Evolutionary conservation across 1,140 invertebrate species (phyloP).

Genomic region (Conopomorpha cramerella): DNA sequence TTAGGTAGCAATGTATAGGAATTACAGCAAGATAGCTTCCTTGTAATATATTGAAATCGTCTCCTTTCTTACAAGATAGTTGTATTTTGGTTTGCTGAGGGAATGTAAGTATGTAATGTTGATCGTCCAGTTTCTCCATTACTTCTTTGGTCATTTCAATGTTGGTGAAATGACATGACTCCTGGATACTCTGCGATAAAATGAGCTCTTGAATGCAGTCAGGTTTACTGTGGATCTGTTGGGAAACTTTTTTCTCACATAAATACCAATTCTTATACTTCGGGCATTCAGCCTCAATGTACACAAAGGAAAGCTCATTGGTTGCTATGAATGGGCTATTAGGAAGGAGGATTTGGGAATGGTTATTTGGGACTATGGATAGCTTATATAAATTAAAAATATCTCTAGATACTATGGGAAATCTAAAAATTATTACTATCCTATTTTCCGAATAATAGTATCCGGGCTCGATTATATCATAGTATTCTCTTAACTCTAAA

Average conservation of each 20-base stretch:
- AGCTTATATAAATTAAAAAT: neutral
- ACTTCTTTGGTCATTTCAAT: neutral
- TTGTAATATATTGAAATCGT: neutral
- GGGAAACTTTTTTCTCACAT: neutral
- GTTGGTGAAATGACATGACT: neutral
- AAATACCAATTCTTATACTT: neutral
- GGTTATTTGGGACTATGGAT: neutral
- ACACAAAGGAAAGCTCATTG: neutral
- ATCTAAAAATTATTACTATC: neutral
- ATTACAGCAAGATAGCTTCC: neutral
- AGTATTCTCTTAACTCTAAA: conserved; percentile 2
- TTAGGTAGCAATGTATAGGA: conserved; percentile 1
- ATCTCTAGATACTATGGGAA: neutral
- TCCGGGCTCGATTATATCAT: conserved; percentile 1
- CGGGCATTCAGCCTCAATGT: conserved; percentile 3
- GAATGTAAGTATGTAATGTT: conserved; percentile 2
- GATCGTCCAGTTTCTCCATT: neutral
- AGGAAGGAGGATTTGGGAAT: conserved; percentile 1
- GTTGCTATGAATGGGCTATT: neutral
- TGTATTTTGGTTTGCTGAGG: conserved; percentile 2
- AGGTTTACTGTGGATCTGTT: neutral
- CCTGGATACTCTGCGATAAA: neutral
- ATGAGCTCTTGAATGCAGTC: neutral
- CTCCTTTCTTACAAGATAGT: neutral
- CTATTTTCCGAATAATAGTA: conserved; percentile 1